Conservation (phyloP, 1,140 invertebrate species). For the Fragariocoptes setiger region DNA sequence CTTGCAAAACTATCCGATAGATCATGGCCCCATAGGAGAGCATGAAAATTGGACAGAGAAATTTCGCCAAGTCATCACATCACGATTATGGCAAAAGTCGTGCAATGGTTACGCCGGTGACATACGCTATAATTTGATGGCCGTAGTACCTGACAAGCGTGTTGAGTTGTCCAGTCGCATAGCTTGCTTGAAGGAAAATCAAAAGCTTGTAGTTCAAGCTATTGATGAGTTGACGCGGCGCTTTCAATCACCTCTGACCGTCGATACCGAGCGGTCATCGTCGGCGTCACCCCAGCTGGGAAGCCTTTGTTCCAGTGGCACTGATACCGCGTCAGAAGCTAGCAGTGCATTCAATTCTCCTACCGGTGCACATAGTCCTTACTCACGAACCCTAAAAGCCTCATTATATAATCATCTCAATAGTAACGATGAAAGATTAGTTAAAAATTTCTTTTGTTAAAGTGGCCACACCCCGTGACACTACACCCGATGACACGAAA, state of each 20-base stretch:
- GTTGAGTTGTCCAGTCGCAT: conserved; percentile 54
- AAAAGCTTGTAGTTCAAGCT: conserved; percentile 58
- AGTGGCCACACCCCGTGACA: too few species aligned
- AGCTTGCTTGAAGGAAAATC: conserved; percentile 51
- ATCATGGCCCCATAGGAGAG: conserved; percentile 31
- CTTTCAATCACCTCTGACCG: conserved; percentile 3
- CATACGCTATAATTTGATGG: conserved; percentile 87
- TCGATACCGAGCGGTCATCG: conserved; percentile 16
- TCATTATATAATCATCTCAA: too few species aligned
- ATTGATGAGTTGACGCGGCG: conserved; percentile 27
- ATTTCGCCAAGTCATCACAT: conserved; percentile 63
- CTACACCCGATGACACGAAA: too few species aligned
- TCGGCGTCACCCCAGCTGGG: conserved; percentile 16
- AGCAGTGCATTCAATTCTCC: conserved; percentile 39
- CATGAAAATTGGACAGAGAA: conserved; percentile 66
- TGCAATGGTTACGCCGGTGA: conserved; percentile 62
- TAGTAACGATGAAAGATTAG: too few species aligned
- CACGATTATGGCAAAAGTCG: too few species aligned
- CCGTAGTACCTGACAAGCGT: conserved; percentile 69
- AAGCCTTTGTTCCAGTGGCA: conserved; percentile 30
- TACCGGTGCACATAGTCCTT: too few species aligned
- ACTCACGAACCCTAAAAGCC: too few species aligned
- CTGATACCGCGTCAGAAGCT: conserved; percentile 38
- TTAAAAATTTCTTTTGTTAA: too few species aligned
- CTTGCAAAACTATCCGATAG: conserved; percentile 74